Evolutionary conservation across 1,140 invertebrate genomes (phyloP).

Genomic region (Drosophila persimilis): DNA sequence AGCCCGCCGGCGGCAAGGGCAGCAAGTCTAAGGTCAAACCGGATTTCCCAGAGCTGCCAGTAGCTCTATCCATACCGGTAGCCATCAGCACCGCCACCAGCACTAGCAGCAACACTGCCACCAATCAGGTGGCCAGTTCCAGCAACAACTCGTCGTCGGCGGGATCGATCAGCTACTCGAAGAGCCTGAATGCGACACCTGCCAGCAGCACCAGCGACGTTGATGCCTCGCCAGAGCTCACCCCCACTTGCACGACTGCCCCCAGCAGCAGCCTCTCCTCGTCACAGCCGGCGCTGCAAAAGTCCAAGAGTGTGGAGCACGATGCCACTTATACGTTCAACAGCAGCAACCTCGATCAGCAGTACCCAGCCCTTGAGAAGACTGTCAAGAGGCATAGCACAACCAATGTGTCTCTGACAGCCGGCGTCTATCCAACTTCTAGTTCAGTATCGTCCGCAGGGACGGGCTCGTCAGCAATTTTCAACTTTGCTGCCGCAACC

Average conservation of each 20-base stretch:
- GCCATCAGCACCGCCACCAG: not conserved
- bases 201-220: constrained; percentile 41
- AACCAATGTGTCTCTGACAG: constrained; percentile 58
- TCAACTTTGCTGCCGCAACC: constrained; percentile 71
- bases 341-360: constrained; percentile 76
- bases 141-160: constrained; percentile 21
- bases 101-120: not conserved
- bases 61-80: constrained; percentile 7
- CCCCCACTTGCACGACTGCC: constrained; percentile 3
- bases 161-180: constrained; percentile 54
- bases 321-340: constrained; percentile 73
- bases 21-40: constrained; percentile 58
- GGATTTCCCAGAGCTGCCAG: constrained; percentile 73
- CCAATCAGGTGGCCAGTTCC: not conserved
- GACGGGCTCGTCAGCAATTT: constrained; percentile 34
- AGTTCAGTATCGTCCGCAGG: not conserved
- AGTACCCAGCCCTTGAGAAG: constrained; percentile 82
- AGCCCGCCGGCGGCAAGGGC: constrained; percentile 4
- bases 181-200: constrained; percentile 56
- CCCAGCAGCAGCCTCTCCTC: constrained; percentile 13
- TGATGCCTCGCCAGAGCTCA: constrained; percentile 33
- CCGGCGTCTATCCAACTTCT: not conserved
- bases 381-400: constrained; percentile 79
- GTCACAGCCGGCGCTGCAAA: constrained; percentile 64
- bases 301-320: constrained; percentile 80